phyloP scores from a whole-genome alignment of 2,797 vertebrate species.

The Anguilla anguilla region DNA sequence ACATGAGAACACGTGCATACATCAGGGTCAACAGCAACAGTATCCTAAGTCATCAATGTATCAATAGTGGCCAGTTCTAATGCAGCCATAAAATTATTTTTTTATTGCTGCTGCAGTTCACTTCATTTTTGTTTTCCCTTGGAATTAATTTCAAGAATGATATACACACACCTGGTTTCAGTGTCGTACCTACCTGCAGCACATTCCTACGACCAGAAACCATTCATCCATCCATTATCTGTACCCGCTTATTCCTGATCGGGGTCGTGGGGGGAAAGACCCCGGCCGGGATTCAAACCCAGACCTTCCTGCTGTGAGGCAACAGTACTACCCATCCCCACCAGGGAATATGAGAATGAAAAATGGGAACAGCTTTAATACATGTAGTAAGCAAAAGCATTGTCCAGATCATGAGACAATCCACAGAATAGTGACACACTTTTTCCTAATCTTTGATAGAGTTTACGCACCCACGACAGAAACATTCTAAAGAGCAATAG shows the following conservation, averaged over 20 bases:
- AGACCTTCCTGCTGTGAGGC: too few species aligned
- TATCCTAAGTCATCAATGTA: too few species aligned
- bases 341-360: not conserved
- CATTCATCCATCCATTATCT: too few species aligned
- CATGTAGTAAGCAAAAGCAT: not conserved
- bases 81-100: not conserved
- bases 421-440: not conserved
- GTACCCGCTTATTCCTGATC: too few species aligned
- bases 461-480: not conserved
- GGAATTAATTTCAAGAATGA: not conserved
- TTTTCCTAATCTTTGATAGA: not conserved
- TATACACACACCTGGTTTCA: not conserved
- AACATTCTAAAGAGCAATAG: not conserved
- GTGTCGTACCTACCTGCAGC: not conserved
- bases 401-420: not conserved
- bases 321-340: not conserved
- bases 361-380: not conserved
- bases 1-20: too few species aligned
- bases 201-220: not conserved
- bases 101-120: not conserved
- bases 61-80: too few species aligned
- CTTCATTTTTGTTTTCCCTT: not conserved
- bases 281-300: too few species aligned
- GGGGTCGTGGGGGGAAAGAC: too few species aligned
- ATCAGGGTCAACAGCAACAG: too few species aligned